Evolutionary conservation across 2,113 vertebrate species (phyloP).

Genomic region (Ceyx margarethae): DNA sequence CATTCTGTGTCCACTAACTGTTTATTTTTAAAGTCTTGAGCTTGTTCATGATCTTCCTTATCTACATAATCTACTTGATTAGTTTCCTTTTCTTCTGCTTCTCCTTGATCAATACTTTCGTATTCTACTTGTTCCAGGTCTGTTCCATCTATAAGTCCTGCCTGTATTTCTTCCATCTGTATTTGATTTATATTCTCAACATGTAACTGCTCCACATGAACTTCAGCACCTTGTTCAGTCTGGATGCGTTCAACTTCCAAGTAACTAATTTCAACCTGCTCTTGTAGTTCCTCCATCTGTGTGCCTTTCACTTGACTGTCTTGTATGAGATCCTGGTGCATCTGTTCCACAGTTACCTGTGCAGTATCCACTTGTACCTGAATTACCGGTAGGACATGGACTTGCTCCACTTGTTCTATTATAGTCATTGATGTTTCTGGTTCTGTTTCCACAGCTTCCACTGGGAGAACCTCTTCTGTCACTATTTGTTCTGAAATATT

Average conservation of each 20-base stretch:
- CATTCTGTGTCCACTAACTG: conserved; percentile 23
- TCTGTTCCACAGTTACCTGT: conserved; percentile 80
- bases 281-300: conserved; percentile 74
- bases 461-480: conserved; percentile 80
- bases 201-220: conserved; percentile 79
- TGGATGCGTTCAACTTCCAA: conserved; percentile 84
- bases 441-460: conserved; percentile 66
- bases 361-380: conserved; percentile 85
- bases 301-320: conserved; percentile 77
- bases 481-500: conserved; percentile 78
- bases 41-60: conserved; percentile 34
- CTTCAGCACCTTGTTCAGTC: conserved; percentile 81
- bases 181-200: conserved; percentile 79
- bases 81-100: conserved; percentile 48
- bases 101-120: conserved; percentile 58
- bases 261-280: conserved; percentile 82
- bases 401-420: conserved; percentile 86
- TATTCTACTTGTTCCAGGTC: conserved; percentile 72
- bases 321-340: conserved; percentile 84
- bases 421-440: conserved; percentile 80
- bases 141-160: conserved; percentile 73
- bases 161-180: conserved; percentile 82
- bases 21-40: conserved; percentile 56
- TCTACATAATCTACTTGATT: conserved; percentile 24
- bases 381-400: conserved; percentile 87